Base-by-base conservation (phyloP, 2,113 vertebrate species). In the Charina bottae region DNA sequence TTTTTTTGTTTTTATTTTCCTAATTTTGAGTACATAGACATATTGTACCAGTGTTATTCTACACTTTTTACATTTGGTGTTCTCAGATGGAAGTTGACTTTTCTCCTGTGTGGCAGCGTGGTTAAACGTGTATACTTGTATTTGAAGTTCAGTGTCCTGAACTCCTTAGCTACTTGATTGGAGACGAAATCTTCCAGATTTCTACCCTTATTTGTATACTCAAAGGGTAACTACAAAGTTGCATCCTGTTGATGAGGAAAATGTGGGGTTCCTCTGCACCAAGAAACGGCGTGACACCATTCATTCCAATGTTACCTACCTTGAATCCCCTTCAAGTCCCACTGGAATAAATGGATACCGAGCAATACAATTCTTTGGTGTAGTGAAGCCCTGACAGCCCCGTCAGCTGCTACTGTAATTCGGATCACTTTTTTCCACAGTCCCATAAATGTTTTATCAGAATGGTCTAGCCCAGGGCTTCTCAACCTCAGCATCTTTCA, bases 401-500 rank as follows among this genome's bases (percentile, higher is more conserved):
- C 94, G 96, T 97, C 97, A 97, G 96, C 97, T 97, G 97, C 96
- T 98, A 97, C 98, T 98, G 97, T 98, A n/a, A 37, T 58, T 12
- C 23, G 19, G 83, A 83, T 17, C 42, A 19, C 19, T 33, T 46
- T 19, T 21, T 19, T 11, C 49, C 23, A 33, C 8, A 19, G 97
- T 33, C 26, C 13, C 91, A 33, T 53, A 83, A n/a, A 54, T n/a
- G n/a, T 83, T 83, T 56, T 42, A 17, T 89, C 33, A 28, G 24
- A 60, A 37, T 26, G 17, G 8, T 78, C 7, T 37, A 42, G 72
- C 72, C 17, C 33, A 78, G 33, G 1, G 4, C n/a, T 72, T 72
- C 12, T 72, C n/a, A 17, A 4, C 17, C 49, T 78, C 17, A 1
- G 33, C 72, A 78, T 42, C 33, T 78, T 78, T 7, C 19, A 78